Conservation (phyloP, 2,113 vertebrate species). For the Oryzias celebensis region DNA sequence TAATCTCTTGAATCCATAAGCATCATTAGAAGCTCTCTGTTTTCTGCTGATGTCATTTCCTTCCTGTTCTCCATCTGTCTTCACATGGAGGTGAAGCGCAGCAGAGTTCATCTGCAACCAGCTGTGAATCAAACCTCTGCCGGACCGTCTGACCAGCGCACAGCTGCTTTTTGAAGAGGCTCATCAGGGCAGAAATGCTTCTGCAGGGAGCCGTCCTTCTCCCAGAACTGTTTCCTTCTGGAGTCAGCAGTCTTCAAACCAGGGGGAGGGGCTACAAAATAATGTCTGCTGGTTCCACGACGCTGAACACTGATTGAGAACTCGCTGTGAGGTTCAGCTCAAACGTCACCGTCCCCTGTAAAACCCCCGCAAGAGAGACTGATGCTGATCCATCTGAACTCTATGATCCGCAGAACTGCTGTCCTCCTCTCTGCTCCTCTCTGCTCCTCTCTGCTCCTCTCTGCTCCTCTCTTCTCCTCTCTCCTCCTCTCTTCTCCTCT, state of each 20-base stretch:
- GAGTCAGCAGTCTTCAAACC: background rate
- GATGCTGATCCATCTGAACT: conserved; percentile 85
- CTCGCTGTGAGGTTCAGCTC: conserved; percentile 81
- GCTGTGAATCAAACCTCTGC: no score
- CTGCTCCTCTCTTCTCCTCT: no score
- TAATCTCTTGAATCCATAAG: no score
- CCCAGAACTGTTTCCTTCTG: conserved; percentile 4
- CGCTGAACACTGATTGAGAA: conserved; percentile 89
- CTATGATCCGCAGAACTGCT: conserved; percentile 74
- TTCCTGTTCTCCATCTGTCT: no score
- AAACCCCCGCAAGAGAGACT: conserved; percentile 80
- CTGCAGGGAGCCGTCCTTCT: conserved; percentile 3
- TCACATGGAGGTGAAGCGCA: no score
- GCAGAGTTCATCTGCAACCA: no score
- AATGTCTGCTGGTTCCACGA: conserved; percentile 82
- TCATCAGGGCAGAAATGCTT: background rate
- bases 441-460: background rate
- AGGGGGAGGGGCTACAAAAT: conserved; percentile 72
- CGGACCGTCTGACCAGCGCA: no score
- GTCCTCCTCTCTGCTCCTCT: conserved; percentile 59
- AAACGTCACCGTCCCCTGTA: conserved; percentile 79
- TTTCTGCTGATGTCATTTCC: no score
- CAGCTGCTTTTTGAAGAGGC: no score
- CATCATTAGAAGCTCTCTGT: no score
- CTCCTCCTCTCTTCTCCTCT: no score